Conservation (phyloP, 1,140 invertebrate species). For the Tribolium castaneum region DNA sequence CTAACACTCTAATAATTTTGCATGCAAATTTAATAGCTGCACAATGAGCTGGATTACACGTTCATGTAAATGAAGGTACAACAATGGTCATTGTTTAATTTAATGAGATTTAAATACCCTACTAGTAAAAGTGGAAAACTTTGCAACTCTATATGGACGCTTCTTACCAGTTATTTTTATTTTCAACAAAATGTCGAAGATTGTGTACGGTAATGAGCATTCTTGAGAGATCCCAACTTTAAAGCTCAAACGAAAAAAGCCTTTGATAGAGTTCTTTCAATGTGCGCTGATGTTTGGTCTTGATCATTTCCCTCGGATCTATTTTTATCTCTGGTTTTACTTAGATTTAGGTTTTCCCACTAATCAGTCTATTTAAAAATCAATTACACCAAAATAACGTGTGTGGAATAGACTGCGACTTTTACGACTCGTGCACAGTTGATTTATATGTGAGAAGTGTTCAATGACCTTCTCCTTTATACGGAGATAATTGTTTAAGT, state of each 20-base stretch:
- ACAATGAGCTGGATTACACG: background rate
- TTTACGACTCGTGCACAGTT: background rate
- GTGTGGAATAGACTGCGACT: background rate
- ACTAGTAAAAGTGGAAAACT: background rate
- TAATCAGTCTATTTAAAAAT: background rate
- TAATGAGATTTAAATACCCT: background rate
- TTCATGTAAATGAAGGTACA: conserved; percentile 15
- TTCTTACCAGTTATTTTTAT: background rate
- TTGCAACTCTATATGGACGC: background rate
- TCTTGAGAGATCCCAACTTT: background rate
- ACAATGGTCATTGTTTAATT: background rate
- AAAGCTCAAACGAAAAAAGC: background rate
- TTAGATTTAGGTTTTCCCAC: background rate
- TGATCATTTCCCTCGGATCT: background rate
- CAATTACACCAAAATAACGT: too few species aligned
- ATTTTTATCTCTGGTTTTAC: background rate
- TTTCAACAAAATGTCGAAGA: background rate
- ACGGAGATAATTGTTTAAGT: background rate
- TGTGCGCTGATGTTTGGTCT: background rate
- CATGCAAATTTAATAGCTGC: conserved; percentile 3
- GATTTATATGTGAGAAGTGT: background rate
- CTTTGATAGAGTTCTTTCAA: background rate
- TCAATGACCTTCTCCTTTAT: background rate
- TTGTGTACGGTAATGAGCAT: background rate
- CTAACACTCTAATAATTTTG: conserved; percentile 1